A percentile compares a stretch with the other conserved stretches of the same genome.
Conservation (phyloP, 1,140 invertebrate genomes). For the Bradynema listronoti region DNA sequence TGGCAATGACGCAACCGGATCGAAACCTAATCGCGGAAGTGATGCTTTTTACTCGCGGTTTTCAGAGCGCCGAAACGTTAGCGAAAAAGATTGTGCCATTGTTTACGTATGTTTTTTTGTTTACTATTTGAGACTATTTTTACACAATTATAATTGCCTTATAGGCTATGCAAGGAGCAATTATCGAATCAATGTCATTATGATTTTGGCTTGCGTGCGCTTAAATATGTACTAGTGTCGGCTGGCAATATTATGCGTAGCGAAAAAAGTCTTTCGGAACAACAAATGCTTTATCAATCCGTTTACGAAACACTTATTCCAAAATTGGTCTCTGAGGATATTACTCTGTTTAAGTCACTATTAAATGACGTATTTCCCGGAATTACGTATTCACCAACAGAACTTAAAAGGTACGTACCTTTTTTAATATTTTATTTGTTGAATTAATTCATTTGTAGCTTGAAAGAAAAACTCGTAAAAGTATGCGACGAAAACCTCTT, state of each 20-base stretch:
- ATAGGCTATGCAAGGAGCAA: slow-evolving; percentile 90
- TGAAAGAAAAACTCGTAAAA: slow-evolving; percentile 34
- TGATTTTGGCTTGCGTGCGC: slow-evolving; percentile 85
- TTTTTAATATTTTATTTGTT: slow-evolving; percentile 5
- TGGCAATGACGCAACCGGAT: slow-evolving; percentile 98
- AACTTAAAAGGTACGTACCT: slow-evolving; percentile 62
- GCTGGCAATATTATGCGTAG: slow-evolving; percentile 72
- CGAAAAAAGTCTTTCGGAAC: slow-evolving; percentile 24
- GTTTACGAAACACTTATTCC: slow-evolving; percentile 99
- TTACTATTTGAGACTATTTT: neutral
- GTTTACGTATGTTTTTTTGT: slow-evolving; percentile 72
- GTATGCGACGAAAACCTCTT: slow-evolving; percentile 39
- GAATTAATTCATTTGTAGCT: slow-evolving; percentile 20
- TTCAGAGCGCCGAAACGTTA: slow-evolving; percentile 88
- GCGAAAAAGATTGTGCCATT: slow-evolving; percentile 98
- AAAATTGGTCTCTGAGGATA: slow-evolving; percentile 96
- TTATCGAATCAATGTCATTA: slow-evolving; percentile 97
- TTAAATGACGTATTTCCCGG: slow-evolving; percentile 98
- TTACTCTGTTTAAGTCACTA: slow-evolving; percentile 87
- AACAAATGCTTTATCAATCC: slow-evolving; percentile 86
- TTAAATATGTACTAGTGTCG: slow-evolving; percentile 93
- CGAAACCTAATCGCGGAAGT: slow-evolving; percentile 80
- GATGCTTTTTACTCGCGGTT: slow-evolving; percentile 93
- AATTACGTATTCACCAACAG: slow-evolving; percentile 82
- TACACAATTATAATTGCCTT: slow-evolving; percentile 25